Conservation (phyloP, 2,888 invertebrate species). For the Agrochola macilenta region DNA sequence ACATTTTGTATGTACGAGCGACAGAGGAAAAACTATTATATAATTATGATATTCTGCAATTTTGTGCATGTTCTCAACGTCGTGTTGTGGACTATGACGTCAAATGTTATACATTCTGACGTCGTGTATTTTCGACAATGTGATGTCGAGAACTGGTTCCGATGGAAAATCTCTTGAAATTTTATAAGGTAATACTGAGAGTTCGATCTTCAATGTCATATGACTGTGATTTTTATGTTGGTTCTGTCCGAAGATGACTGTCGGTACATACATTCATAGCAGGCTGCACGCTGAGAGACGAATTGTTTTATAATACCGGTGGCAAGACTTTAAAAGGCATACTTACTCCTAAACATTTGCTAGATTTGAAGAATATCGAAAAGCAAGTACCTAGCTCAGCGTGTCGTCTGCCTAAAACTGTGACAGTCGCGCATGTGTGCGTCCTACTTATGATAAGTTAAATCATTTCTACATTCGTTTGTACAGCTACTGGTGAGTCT, state of each 20-base stretch:
- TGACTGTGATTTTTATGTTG: slow-evolving; percentile 61
- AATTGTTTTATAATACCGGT: background rate
- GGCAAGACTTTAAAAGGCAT: background rate
- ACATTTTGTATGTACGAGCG: slow-evolving; percentile 25
- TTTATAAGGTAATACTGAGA: slow-evolving; percentile 70
- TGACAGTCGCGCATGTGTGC: slow-evolving; percentile 33
- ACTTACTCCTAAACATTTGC: background rate
- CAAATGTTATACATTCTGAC: slow-evolving; percentile 48
- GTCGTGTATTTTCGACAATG: slow-evolving; percentile 21
- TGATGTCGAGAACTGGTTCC: slow-evolving; percentile 36
- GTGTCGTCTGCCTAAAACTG: slow-evolving; percentile 22
- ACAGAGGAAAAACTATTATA: slow-evolving; percentile 30
- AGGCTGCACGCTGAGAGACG: slow-evolving; percentile 37
- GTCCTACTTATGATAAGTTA: slow-evolving; percentile 33
- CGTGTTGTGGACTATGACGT: slow-evolving; percentile 34
- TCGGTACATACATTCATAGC: slow-evolving; percentile 31
- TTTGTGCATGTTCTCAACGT: slow-evolving; percentile 39
- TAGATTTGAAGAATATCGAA: background rate
- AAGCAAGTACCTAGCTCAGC: slow-evolving; percentile 8
- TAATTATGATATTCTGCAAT: slow-evolving; percentile 39
- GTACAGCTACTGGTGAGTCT: slow-evolving; percentile 81
- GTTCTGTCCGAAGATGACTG: slow-evolving; percentile 60
- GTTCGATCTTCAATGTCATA: slow-evolving; percentile 60
- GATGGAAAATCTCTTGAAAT: slow-evolving; percentile 59
- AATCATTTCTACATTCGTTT: slow-evolving; percentile 71